Percentiles rank a stretch among this genome's conserved stretches.
phyloP scores from a whole-genome alignment of 2,888 invertebrate genomes.

The Adelphocoris suturalis region DNA sequence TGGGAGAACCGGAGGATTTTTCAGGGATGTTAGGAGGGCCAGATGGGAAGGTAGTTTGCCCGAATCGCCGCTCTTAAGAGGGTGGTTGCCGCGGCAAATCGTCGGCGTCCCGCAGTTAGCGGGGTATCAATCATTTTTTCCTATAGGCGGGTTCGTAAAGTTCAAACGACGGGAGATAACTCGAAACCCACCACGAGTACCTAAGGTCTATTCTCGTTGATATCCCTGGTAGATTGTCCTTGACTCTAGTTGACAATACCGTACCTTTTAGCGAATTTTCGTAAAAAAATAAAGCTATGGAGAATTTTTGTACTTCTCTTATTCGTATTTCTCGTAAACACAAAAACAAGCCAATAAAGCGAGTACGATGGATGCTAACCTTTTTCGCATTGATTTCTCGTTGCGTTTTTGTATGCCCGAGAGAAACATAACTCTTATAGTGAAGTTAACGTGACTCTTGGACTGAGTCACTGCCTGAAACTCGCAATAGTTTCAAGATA shows the following conservation, averaged over 20 bases:
- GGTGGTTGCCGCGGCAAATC: background rate
- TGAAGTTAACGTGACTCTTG: no score
- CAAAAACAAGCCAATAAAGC: no score
- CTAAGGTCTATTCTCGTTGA: background rate
- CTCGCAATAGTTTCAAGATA: no score
- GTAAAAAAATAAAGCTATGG: background rate
- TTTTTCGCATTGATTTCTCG: no score
- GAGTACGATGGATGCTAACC: no score
- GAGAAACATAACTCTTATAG: no score
- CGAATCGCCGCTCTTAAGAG: background rate
- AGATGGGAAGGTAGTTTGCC: conserved; percentile 15
- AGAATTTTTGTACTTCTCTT: background rate
- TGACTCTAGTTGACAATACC: background rate
- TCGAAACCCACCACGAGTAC: background rate
- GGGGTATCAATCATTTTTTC: background rate
- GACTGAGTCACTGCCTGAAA: no score
- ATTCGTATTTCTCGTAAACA: no score
- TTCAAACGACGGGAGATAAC: background rate
- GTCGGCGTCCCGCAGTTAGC: background rate
- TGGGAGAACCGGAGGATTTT: background rate
- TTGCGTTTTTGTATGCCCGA: no score
- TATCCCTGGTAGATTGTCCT: background rate
- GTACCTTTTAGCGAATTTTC: background rate
- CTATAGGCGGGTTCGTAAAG: background rate
- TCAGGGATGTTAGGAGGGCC: background rate